Conservation (phyloP, 1,140 invertebrate species). For the Platorchestia sp. region DNA sequence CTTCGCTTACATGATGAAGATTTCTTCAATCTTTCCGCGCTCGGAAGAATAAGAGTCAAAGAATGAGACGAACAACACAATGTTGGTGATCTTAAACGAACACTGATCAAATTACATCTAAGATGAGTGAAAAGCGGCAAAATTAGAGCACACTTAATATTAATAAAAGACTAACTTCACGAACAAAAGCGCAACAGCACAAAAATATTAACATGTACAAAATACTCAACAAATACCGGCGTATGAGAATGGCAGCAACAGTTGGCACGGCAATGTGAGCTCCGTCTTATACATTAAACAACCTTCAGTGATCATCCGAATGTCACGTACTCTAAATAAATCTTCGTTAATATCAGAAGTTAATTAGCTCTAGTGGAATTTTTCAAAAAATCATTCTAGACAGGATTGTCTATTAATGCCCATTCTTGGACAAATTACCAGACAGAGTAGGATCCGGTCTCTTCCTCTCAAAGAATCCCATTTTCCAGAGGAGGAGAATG, state of each 20-base stretch:
- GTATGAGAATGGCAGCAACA: constrained; percentile 1
- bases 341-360: constrained; percentile 8
- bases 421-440: constrained; percentile 83
- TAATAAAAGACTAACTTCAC: not conserved
- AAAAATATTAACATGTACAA: constrained; percentile 18
- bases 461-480: constrained; percentile 90
- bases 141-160: constrained; percentile 13
- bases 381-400: not conserved
- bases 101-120: not conserved
- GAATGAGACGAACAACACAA: not conserved
- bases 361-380: not conserved
- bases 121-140: constrained; percentile 33
- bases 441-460: constrained; percentile 83
- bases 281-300: constrained; percentile 32
- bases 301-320: constrained; percentile 13
- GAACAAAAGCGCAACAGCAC: not conserved
- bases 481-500: constrained; percentile 84
- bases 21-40: not conserved
- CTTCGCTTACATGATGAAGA: not conserved
- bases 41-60: not conserved
- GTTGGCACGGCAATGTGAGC: constrained; percentile 40
- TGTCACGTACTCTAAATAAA: not conserved
- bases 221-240: constrained; percentile 30
- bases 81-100: not conserved
- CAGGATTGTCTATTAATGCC: constrained; percentile 62